Evolutionary conservation across 2,888 invertebrate species (phyloP).

Genomic region (Gasteruption jaculator): DNA sequence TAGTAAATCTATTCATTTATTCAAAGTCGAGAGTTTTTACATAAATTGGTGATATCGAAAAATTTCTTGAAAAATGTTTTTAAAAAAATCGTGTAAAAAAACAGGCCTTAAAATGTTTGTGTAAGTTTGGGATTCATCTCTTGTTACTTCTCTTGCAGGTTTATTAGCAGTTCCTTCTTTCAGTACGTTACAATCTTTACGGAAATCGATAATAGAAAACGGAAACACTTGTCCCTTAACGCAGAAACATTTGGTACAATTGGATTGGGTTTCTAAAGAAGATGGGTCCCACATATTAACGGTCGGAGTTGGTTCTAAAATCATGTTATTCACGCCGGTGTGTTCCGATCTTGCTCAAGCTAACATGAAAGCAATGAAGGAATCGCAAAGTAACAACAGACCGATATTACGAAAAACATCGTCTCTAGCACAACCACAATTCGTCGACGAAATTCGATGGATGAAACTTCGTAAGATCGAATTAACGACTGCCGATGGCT

Average conservation of each 20-base stretch:
- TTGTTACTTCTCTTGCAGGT: slow-evolving; percentile 43
- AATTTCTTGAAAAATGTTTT: too few relatives aligned
- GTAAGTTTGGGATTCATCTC: too few relatives aligned
- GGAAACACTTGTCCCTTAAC: slow-evolving; percentile 88
- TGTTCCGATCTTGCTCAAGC: slow-evolving; percentile 93
- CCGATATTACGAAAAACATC: slow-evolving; percentile 87
- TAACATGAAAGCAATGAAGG: slow-evolving; percentile 87
- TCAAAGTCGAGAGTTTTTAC: too few relatives aligned
- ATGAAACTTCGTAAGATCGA: slow-evolving; percentile 91
- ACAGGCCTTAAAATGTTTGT: too few relatives aligned
- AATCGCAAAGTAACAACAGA: slow-evolving; percentile 76
- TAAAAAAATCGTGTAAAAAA: too few relatives aligned
- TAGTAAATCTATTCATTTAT: too few relatives aligned
- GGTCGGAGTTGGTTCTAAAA: slow-evolving; percentile 90
- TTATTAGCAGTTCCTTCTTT: slow-evolving; percentile 86
- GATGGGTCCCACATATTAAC: slow-evolving; percentile 98
- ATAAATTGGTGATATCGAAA: too few relatives aligned
- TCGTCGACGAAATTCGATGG: slow-evolving; percentile 92
- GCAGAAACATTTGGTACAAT: slow-evolving; percentile 88
- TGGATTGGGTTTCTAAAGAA: slow-evolving; percentile 99
- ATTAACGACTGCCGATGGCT: slow-evolving; percentile 87
- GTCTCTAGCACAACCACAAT: slow-evolving; percentile 83
- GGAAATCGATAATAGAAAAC: slow-evolving; percentile 85
- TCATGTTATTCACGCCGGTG: slow-evolving; percentile 88
- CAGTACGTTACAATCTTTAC: slow-evolving; percentile 80